Base-by-base conservation (phyloP, 2,888 invertebrate genomes). In the Drosophila emarginata region DNA sequence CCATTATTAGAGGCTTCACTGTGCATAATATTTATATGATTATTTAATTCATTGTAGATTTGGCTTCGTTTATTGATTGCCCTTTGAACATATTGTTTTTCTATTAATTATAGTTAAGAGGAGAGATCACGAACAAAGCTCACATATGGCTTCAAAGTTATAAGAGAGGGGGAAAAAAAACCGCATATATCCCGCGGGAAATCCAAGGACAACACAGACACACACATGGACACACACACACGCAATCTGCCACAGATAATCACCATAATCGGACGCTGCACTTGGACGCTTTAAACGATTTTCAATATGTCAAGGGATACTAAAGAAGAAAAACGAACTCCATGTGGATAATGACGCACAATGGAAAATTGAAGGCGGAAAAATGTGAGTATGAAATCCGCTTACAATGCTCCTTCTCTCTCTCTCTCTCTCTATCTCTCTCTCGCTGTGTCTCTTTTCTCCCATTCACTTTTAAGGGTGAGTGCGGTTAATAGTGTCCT, bases 211-310 rank as follows among this genome's bases (percentile, higher is more conserved):
- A 37, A 39, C 18, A 57, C 54, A 56, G 53, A 37, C 59, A 56
- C 51, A 57, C 37, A 63, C 66, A 54, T 53, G 32, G 59, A 56
- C 51, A 60, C 39, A 63, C 66, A 67, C 71, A 74, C 88, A 83
- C 73, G 88, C 83, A 72, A 83, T 68, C 36, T 56, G 64, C 45
- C 62, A 14, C 11, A 77, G 89, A 88, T 88, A 88, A 88, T 89
- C 89, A 89, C 70, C 66, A 84, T 88, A 89, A 88, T 88, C 88
- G 89, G 80, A 76, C 89, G 78, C 72, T 89, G 89, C 85, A 83
- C 89, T 81, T 71, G 65, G 64, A 54, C 66, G 78, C 88, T 74
- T 86, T 84, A 84, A 84, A 67, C 87, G 88, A 84, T 87, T 84
- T 84, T 88, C 84, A 86, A 84, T 84, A 84, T 79, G 79, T 64